These are phyloP conservation scores for Aricia artaxerxes DNA, from an alignment of 2,888 invertebrate genomes.

Conservation along the genomic window DNA sequence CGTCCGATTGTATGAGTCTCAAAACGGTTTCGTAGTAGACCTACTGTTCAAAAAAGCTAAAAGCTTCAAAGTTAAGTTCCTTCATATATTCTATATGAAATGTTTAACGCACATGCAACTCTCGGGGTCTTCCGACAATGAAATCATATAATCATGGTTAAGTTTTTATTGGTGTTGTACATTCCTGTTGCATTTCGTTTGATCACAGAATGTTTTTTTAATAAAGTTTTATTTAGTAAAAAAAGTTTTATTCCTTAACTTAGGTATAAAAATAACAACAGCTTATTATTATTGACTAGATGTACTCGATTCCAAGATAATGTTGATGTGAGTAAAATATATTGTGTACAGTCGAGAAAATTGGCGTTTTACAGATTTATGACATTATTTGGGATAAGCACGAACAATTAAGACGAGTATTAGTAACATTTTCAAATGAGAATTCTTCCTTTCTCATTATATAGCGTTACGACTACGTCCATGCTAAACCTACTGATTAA, in stretches of 20 bases:
- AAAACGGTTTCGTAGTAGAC: too few relatives aligned
- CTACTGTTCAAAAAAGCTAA: background rate
- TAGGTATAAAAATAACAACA: conserved; percentile 52
- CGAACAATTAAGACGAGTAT: too few relatives aligned
- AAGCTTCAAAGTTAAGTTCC: background rate
- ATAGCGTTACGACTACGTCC: background rate
- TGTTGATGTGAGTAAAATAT: background rate
- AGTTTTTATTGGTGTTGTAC: conserved; percentile 67
- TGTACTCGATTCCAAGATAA: conserved; percentile 50
- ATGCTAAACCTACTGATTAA: too few relatives aligned
- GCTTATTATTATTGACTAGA: conserved; percentile 71
- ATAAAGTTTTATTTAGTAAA: conserved; percentile 65
- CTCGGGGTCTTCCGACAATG: background rate
- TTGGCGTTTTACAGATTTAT: background rate
- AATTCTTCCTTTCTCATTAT: background rate
- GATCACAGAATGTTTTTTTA: conserved; percentile 52
- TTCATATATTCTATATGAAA: background rate
- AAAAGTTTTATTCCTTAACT: conserved; percentile 48
- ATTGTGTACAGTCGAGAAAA: background rate
- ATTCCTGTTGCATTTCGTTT: conserved; percentile 61
- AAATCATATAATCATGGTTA: conserved; percentile 54
- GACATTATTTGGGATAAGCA: too few relatives aligned
- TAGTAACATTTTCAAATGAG: background rate
- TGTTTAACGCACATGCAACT: conserved; percentile 1
- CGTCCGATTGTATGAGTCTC: too few relatives aligned